phyloP scores from a whole-genome alignment of 2,113 vertebrate species.

The Tympanuchus pallidicinctus region DNA sequence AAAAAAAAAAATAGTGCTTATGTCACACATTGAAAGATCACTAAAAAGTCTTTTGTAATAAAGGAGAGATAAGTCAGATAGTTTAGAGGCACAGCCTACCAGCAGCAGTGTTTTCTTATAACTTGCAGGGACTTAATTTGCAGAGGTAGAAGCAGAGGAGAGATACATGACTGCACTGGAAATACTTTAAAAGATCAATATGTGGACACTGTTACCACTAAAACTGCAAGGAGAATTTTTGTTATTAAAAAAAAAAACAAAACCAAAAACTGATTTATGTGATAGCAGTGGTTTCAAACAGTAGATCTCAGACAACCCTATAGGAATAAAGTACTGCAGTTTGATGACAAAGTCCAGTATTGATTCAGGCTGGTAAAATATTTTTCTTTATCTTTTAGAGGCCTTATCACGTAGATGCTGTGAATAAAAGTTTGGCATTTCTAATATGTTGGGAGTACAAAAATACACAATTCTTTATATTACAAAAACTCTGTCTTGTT shows the following conservation, averaged over 20 bases:
- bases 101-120: neutral
- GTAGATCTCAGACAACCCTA: neutral
- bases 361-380: conserved; percentile 54
- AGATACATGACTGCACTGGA: neutral
- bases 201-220: neutral
- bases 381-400: conserved; percentile 47
- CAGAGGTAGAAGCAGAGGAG: neutral
- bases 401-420: neutral
- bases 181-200: neutral
- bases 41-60: neutral
- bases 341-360: conserved; percentile 25
- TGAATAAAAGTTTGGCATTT: neutral
- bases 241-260: neutral
- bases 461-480: neutral
- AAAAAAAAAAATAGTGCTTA: neutral
- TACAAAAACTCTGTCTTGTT: neutral
- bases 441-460: neutral
- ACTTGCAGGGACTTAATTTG: neutral
- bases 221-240: neutral
- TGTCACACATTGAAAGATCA: neutral
- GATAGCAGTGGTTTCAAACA: neutral
- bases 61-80: neutral
- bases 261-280: neutral
- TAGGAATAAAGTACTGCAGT: neutral
- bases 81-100: neutral